These are phyloP conservation scores for Chaenogobius annularis DNA, from an alignment of 2,113 vertebrate genomes.

Conservation along the genomic window DNA sequence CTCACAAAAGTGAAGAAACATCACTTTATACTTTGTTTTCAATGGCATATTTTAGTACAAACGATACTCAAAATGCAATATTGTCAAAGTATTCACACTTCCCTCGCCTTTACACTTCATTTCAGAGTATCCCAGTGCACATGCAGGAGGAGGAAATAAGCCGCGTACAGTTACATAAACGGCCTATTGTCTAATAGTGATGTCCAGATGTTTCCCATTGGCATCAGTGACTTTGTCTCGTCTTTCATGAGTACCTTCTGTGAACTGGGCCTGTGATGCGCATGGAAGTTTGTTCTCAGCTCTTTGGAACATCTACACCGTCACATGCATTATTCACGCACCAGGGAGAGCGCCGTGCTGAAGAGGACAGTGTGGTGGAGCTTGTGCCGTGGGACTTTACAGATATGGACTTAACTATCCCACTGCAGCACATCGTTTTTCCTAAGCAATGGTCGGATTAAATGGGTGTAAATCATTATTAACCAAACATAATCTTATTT, in stretches of 20 bases:
- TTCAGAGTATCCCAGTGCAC: constrained; percentile 9
- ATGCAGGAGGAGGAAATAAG: constrained; percentile 6
- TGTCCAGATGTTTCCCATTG: constrained; percentile 66
- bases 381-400: no score
- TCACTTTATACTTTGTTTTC: no score
- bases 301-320: constrained; percentile 67
- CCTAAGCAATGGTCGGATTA: no score
- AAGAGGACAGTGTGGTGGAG: no score
- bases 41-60: no score
- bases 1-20: no score
- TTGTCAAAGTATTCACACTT: no score
- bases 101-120: background rate
- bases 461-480: no score
- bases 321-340: constrained; percentile 59
- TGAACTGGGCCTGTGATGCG: constrained; percentile 3
- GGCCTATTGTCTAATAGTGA: constrained; percentile 50
- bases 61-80: no score
- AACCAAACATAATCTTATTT: no score
- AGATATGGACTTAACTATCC: background rate
- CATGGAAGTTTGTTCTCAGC: constrained; percentile 28
- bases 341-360: constrained; percentile 24
- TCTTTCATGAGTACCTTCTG: constrained; percentile 26
- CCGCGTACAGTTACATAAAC: constrained; percentile 38
- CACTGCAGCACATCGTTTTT: background rate
- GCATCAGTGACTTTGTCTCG: constrained; percentile 34